Conservation (phyloP, 2,888 invertebrate species). For the Leptinotarsa haldemani region DNA sequence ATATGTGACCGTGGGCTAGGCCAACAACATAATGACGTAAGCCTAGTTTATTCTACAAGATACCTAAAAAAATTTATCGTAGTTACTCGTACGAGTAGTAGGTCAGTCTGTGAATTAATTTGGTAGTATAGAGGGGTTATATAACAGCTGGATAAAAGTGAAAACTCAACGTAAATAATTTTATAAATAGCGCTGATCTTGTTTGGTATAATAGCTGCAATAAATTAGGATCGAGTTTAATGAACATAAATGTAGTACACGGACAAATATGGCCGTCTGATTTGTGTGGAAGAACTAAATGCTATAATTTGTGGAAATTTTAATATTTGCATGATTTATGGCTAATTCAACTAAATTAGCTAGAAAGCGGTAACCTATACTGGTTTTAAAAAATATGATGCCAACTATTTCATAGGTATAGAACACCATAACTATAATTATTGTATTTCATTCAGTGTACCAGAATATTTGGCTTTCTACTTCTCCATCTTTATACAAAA, state of each 20-base stretch:
- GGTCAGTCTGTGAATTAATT: constrained; percentile 15
- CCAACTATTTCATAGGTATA: too few species aligned
- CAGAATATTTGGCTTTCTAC: too few species aligned
- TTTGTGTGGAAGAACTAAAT: background rate
- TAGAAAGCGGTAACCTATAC: background rate
- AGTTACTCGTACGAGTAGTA: background rate
- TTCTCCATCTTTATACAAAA: too few species aligned
- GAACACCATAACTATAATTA: too few species aligned
- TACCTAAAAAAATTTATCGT: background rate
- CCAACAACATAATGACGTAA: constrained; percentile 13
- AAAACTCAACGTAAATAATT: constrained; percentile 25
- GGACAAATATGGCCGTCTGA: constrained; percentile 3
- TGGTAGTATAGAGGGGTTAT: constrained; percentile 7
- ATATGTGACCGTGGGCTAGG: constrained; percentile 16
- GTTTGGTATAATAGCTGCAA: constrained; percentile 23
- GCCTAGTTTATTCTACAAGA: background rate
- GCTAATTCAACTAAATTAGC: background rate
- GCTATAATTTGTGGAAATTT: constrained; percentile 14
- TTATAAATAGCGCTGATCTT: constrained; percentile 26
- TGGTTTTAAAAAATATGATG: too few species aligned
- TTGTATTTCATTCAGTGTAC: too few species aligned
- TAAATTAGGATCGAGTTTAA: constrained; percentile 11
- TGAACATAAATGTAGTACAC: constrained; percentile 7
- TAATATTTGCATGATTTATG: constrained; percentile 19
- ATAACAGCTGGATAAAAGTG: constrained; percentile 21